Evolutionary conservation across 2,113 vertebrate genomes (phyloP), one percentile per base, ranked within the genome.

Genomic region (Pagrus major): DNA sequence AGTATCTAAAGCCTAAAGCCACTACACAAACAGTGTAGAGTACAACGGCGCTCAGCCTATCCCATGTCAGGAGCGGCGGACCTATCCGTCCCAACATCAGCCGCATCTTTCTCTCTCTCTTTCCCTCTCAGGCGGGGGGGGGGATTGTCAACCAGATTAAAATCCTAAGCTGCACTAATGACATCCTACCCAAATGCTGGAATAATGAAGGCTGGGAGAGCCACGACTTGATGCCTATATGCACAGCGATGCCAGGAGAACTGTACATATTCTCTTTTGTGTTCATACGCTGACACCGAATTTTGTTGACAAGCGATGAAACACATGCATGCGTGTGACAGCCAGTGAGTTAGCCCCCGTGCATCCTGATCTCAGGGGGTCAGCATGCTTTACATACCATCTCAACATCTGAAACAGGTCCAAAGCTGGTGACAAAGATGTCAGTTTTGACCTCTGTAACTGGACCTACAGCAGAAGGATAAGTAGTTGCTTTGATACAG

Each of bases 371-470:
- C 68, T 66, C 37, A 52, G 72, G 4, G 6, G 6, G 35, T 76
- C 56, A 35, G 59, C 9, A 27, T 59, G 49, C 54, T 23, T 79
- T 83, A 93, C 93, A 11, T 92, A 96, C 95, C 95, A 96, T 96
- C 91, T 96, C 95, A 16, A 96, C 95, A 84, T 96, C 95, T 76
- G 95, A 96, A 68, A 96, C 95, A 9, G 95, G 95, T 84, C 95
- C 95, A 83, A 96, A 96, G 90, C 95, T 96, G 92, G 95, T 96
- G 87, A 96, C 95, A 85, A 95, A 96, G 87, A 96, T 96, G 91
- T 96, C 95, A 5, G 95, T 96, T 92, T 96, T 96, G 76, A 96
- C 95, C 86, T 96, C 95, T 51, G 95, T 96, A 16, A 95, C 94
- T 16, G 94, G 95, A 92, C 95, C 95, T 96, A 72, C 14, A 86